Conservation (phyloP, 2,888 invertebrate genomes). For the Macrophya alboannulata region DNA sequence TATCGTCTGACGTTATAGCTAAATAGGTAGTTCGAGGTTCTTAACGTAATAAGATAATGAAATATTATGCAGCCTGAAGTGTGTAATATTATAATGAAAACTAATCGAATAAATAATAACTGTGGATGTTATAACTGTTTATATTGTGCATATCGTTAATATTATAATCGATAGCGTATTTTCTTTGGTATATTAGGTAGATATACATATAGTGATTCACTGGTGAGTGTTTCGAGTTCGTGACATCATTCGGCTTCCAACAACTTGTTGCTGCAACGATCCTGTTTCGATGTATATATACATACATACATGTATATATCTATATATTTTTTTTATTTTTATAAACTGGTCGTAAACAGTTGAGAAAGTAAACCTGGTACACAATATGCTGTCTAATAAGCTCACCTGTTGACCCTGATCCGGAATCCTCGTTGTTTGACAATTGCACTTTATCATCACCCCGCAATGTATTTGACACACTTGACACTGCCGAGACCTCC, state of each 20-base stretch:
- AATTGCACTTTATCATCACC: slow-evolving; percentile 63
- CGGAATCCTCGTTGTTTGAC: slow-evolving; percentile 62
- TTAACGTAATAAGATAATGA: background rate
- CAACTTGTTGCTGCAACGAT: slow-evolving; percentile 72
- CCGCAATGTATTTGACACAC: slow-evolving; percentile 68
- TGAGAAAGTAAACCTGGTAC: slow-evolving; percentile 47
- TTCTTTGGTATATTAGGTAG: background rate
- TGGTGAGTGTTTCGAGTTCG: background rate
- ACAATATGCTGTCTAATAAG: slow-evolving; percentile 62
- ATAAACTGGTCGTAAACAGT: slow-evolving; percentile 29
- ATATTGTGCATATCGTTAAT: too few relatives aligned
- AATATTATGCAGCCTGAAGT: background rate
- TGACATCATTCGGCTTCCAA: slow-evolving; percentile 54
- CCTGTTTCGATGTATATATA: slow-evolving; percentile 30
- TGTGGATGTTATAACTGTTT: too few relatives aligned
- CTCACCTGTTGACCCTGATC: slow-evolving; percentile 69
- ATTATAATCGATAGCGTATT: background rate
- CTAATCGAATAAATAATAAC: background rate
- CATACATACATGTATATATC: background rate
- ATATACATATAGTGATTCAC: slow-evolving; percentile 36
- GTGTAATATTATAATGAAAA: background rate
- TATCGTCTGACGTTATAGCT: slow-evolving; percentile 15
- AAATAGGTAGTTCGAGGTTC: background rate
- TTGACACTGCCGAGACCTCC: slow-evolving; percentile 71
- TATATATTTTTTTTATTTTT: slow-evolving; percentile 4